These are phyloP conservation scores for Eristalinus aeneus DNA, from an alignment of 2,888 invertebrate species.

Conservation along the genomic window DNA sequence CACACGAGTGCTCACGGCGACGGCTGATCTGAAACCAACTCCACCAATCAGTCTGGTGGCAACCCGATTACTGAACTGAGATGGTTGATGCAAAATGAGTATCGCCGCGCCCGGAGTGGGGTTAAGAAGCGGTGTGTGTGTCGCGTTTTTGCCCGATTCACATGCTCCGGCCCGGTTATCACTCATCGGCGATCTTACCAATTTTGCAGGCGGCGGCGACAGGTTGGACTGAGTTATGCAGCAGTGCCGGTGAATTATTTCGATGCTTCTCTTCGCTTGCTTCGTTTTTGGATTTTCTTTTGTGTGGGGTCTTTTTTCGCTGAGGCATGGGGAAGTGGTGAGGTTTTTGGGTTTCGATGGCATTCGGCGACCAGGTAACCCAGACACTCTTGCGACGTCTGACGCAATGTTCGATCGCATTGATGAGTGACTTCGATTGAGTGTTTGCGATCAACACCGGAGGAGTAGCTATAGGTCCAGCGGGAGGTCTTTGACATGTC, in stretches of 20 bases:
- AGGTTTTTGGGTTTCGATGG: slow-evolving; percentile 42
- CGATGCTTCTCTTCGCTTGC: not conserved
- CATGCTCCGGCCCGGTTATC: slow-evolving; percentile 46
- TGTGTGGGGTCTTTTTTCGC: slow-evolving; percentile 19
- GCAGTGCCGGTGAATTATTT: slow-evolving; percentile 25
- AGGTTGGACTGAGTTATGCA: slow-evolving; percentile 13
- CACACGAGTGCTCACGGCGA: not conserved
- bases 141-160: slow-evolving; percentile 10
- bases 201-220: slow-evolving; percentile 46
- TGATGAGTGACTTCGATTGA: not conserved
- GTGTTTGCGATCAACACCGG: not conserved
- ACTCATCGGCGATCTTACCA: slow-evolving; percentile 24
- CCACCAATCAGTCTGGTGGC: slow-evolving; percentile 59
- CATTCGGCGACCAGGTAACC: slow-evolving; percentile 25
- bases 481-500: not conserved
- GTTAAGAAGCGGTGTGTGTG: slow-evolving; percentile 1
- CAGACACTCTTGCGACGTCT: not conserved
- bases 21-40: slow-evolving; percentile 28
- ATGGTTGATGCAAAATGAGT: slow-evolving; percentile 22
- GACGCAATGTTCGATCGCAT: not conserved
- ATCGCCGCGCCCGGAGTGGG: slow-evolving; percentile 17
- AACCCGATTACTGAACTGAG: slow-evolving; percentile 49
- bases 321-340: slow-evolving; percentile 26
- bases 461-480: not conserved
- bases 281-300: slow-evolving; percentile 16